Percentiles rank a stretch among this genome's conserved stretches.
Evolutionary conservation across 2,797 vertebrate species (phyloP).

Genomic region (Oreortyx pictus): DNA sequence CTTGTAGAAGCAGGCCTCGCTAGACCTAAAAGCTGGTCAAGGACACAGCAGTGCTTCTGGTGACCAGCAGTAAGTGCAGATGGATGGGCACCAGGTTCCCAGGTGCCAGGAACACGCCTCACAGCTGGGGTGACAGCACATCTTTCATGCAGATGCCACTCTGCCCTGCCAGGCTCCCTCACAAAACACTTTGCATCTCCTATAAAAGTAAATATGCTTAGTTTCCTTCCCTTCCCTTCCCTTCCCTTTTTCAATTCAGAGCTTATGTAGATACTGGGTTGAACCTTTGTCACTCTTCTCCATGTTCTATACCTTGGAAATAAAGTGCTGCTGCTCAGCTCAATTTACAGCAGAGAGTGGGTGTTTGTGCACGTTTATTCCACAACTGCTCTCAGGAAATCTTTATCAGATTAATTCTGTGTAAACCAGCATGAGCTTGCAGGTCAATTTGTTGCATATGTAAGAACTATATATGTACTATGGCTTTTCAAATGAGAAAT

Average conservation of each 20-base stretch:
- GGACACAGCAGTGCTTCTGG: not conserved
- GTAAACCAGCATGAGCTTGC: not conserved
- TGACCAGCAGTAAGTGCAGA: not conserved
- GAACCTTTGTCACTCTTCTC: not conserved
- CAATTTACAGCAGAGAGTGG: not conserved
- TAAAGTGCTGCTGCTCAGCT: not conserved
- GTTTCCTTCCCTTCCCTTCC: not conserved
- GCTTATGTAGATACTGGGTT: not conserved
- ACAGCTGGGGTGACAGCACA: not conserved
- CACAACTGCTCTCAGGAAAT: not conserved
- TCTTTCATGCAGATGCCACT: not conserved
- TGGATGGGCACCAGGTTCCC: not conserved
- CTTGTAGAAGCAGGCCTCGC: not conserved
- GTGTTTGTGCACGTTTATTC: not conserved
- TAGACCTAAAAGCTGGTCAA: not conserved
- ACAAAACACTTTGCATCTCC: not conserved
- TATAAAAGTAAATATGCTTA: not conserved
- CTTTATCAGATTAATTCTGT: not conserved
- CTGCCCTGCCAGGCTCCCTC: not conserved
- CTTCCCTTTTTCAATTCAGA: not conserved
- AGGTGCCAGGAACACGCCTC: not conserved
- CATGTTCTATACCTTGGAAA: not conserved
- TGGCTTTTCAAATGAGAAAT: not conserved
- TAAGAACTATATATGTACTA: not conserved
- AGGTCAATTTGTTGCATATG: not conserved